A percentile compares a stretch with the other conserved stretches of the same genome.
Conservation (phyloP, 2,113 vertebrate genomes). For the Coracopsis vasa region DNA sequence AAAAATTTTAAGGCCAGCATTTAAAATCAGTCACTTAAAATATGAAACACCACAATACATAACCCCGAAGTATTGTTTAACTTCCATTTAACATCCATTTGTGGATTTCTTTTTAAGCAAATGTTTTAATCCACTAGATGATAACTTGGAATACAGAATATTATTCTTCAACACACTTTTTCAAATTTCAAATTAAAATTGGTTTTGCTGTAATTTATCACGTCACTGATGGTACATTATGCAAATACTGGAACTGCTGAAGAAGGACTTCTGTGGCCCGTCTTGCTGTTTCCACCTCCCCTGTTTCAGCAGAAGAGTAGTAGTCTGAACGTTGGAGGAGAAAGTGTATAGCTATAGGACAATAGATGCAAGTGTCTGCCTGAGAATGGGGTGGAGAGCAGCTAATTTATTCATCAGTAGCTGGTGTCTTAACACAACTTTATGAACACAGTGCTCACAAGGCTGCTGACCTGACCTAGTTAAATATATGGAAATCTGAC, state of each 20-base stretch:
- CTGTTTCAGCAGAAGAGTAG: not conserved
- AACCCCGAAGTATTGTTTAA: not conserved
- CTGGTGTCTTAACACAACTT: not conserved
- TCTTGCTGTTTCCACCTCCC: not conserved
- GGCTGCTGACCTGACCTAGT: not conserved
- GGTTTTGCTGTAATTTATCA: not conserved
- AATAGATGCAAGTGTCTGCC: not conserved
- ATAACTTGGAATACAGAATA: not conserved
- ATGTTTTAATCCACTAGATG: not conserved
- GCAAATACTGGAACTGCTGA: not conserved
- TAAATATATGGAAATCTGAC: not conserved
- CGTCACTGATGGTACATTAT: not conserved
- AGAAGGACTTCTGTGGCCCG: not conserved
- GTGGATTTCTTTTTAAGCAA: not conserved
- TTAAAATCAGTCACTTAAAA: not conserved
- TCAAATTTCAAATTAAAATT: not conserved
- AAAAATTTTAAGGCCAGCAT: not conserved
- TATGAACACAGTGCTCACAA: not conserved
- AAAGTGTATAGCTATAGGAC: not conserved
- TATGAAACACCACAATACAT: not conserved
- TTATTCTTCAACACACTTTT: not conserved
- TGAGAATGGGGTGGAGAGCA: not conserved
- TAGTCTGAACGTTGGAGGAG: not conserved
- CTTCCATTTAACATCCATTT: not conserved
- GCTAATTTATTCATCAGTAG: not conserved